phyloP scores from a whole-genome alignment of 1,140 invertebrate genomes.

The Cepaea nemoralis region DNA sequence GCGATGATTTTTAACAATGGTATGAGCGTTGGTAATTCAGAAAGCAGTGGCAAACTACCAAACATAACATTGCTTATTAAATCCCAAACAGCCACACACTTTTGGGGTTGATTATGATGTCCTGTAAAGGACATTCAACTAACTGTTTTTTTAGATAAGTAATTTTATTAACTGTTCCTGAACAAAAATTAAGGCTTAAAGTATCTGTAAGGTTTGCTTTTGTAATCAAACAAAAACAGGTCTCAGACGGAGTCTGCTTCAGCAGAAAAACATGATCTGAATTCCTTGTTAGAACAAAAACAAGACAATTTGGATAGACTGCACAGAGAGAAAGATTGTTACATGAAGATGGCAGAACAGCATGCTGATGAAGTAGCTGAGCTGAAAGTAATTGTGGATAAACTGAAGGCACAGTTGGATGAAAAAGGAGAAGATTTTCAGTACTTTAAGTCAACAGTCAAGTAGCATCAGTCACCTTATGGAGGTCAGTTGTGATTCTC shows the following conservation, averaged over 20 bases:
- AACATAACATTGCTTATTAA: no score
- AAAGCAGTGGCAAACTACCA: no score
- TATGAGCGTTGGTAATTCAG: no score
- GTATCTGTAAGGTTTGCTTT: background rate
- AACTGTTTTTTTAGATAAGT: no score
- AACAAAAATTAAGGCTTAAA: background rate
- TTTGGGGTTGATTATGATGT: no score
- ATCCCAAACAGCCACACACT: no score
- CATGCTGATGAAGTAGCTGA: conserved; percentile 56
- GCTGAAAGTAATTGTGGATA: conserved; percentile 55
- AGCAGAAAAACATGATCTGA: conserved; percentile 52
- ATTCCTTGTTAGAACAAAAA: conserved; percentile 52
- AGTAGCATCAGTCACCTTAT: conserved; percentile 58
- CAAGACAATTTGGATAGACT: conserved; percentile 56
- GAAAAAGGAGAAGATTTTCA: conserved; percentile 65
- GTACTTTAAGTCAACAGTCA: conserved; percentile 59
- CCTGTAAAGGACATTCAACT: no score
- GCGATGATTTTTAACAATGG: no score
- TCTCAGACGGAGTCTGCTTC: conserved; percentile 34
- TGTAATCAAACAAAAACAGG: background rate
- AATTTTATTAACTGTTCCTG: no score
- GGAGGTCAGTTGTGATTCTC: conserved; percentile 44
- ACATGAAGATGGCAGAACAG: conserved; percentile 57
- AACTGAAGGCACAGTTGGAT: conserved; percentile 60
- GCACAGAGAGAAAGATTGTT: conserved; percentile 62